Conservation (phyloP, 2,113 vertebrate species). For the Gallinago media region DNA sequence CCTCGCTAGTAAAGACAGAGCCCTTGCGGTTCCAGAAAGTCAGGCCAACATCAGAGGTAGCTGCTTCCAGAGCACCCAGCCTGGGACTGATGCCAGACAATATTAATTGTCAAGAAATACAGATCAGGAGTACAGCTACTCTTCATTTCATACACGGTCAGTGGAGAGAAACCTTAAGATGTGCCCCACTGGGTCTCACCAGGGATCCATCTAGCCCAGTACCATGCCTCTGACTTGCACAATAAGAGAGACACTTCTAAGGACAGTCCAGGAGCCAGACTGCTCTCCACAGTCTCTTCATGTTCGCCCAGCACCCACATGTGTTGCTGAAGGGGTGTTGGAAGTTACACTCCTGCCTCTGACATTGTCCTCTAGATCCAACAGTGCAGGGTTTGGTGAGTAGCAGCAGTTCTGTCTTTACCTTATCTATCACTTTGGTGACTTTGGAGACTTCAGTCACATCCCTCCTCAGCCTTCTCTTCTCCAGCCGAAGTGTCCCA, state of each 20-base stretch:
- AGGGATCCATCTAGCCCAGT: not conserved
- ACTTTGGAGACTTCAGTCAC: not conserved
- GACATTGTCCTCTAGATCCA: not conserved
- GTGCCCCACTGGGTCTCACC: not conserved
- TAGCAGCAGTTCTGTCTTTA: not conserved
- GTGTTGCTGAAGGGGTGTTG: not conserved
- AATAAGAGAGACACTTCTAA: not conserved
- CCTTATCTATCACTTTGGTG: not conserved
- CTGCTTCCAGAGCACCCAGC: not conserved
- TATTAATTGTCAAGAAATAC: not conserved
- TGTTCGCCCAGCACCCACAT: rapidly evolving
- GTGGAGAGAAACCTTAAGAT: not conserved
- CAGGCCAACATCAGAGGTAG: not conserved
- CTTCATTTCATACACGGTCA: not conserved
- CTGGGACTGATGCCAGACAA: not conserved
- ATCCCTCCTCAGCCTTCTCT: not conserved
- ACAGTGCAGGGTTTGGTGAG: not conserved
- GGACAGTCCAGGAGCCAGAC: not conserved
- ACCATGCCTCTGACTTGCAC: not conserved
- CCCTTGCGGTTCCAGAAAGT: not conserved
- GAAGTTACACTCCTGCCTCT: not conserved
- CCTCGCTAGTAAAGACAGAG: not conserved
- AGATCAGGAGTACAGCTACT: not conserved
- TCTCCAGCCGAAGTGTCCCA: not conserved
- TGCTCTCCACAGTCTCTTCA: not conserved